These are phyloP conservation scores for Muraenolepis orangiensis DNA, from an alignment of 2,797 vertebrate species.

Conservation along the genomic window DNA sequence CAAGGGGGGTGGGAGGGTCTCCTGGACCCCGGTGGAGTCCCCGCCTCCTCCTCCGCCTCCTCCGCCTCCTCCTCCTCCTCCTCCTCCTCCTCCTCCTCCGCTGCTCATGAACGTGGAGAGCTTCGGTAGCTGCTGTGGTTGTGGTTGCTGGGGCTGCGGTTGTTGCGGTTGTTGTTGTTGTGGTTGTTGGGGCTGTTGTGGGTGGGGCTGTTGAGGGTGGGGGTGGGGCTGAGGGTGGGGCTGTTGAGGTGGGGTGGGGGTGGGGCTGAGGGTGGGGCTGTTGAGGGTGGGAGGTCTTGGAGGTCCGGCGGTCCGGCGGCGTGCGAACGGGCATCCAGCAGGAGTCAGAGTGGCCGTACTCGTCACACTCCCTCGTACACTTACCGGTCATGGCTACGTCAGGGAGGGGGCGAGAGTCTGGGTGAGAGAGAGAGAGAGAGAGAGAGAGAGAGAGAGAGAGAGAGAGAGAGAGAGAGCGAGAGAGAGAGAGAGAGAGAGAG, in stretches of 20 bases:
- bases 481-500: no score
- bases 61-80: constrained; percentile 57
- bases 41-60: constrained; percentile 70
- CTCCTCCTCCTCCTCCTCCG: constrained; percentile 71
- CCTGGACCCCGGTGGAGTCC: constrained; percentile 71
- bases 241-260: constrained; percentile 67
- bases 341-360: constrained; percentile 98
- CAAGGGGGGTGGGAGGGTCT: constrained; percentile 82
- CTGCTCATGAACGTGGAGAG: constrained; percentile 98
- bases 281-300: constrained; percentile 76
- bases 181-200: no score
- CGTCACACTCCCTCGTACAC: constrained; percentile 96
- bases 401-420: constrained; percentile 97
- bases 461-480: neutral
- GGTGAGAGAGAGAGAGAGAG: constrained; percentile 29
- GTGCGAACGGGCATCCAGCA: constrained; percentile 99
- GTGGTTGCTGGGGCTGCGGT: no score
- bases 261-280: neutral
- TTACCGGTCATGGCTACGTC: constrained; percentile 99
- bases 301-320: constrained; percentile 91
- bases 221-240: constrained; percentile 21
- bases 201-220: constrained; percentile 7
- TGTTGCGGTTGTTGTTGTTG: no score
- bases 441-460: constrained; percentile 27
- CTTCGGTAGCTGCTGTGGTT: constrained; percentile 84